Percentiles rank a stretch among this genome's conserved stretches.
Conservation (phyloP, 1,140 invertebrate genomes). For the Papilio aristodemus region DNA sequence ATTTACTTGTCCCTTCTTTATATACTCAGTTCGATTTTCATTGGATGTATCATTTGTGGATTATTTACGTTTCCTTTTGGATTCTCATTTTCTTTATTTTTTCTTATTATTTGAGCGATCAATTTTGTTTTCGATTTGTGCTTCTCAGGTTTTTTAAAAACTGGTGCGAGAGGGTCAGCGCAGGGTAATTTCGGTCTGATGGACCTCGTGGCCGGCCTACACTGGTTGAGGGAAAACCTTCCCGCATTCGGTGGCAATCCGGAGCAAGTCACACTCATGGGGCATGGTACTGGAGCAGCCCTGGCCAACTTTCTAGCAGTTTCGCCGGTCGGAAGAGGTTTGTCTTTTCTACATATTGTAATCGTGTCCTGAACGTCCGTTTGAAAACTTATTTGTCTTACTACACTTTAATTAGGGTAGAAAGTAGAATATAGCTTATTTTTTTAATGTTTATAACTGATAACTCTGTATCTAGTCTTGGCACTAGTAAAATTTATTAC, state of each 20-base stretch:
- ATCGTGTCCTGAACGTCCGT: too few relatives aligned
- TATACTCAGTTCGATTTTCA: too few relatives aligned
- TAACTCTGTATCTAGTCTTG: too few relatives aligned
- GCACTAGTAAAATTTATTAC: too few relatives aligned
- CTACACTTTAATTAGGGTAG: too few relatives aligned
- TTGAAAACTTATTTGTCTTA: too few relatives aligned
- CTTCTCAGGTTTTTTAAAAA: constrained; percentile 91
- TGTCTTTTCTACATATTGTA: constrained; percentile 35
- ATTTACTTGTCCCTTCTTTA: too few relatives aligned
- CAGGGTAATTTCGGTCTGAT: constrained; percentile 97
- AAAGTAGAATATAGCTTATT: too few relatives aligned
- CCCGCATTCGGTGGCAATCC: constrained; percentile 94
- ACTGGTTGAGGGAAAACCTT: constrained; percentile 95
- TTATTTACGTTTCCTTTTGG: too few relatives aligned
- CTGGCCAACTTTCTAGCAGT: constrained; percentile 95
- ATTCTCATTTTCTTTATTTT: too few relatives aligned
- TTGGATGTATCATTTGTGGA: too few relatives aligned
- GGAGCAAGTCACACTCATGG: constrained; percentile 92
- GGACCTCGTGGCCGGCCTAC: constrained; percentile 95
- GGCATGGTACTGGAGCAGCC: constrained; percentile 95
- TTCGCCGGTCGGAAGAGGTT: constrained; percentile 96
- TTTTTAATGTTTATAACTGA: too few relatives aligned
- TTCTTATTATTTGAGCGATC: background rate
- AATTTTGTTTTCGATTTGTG: constrained; percentile 31
- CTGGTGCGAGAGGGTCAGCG: constrained; percentile 89